Percentiles rank a stretch among this genome's conserved stretches.
Conservation (phyloP, 2,797 vertebrate species). For the Sebastes minor region DNA sequence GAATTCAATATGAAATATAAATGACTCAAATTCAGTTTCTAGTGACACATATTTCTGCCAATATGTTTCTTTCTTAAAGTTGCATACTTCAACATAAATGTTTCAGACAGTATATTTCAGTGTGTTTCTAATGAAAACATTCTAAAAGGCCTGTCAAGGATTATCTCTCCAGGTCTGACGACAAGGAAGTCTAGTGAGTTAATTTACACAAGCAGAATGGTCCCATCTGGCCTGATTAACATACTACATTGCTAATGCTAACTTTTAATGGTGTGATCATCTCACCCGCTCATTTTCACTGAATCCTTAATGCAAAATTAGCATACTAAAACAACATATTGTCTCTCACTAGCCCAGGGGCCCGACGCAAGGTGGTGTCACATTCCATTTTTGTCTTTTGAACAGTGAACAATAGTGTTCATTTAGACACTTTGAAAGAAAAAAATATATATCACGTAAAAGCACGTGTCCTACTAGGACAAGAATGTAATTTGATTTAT, state of each 20-base stretch:
- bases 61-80: not conserved
- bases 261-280: constrained; percentile 81
- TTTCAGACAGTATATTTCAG: not conserved
- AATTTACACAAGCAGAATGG: constrained; percentile 71
- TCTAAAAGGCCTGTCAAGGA: constrained; percentile 42
- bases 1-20: not conserved
- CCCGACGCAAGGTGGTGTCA: constrained; percentile 61
- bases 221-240: constrained; percentile 79
- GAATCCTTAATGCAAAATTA: constrained; percentile 76
- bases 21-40: not conserved
- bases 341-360: constrained; percentile 67
- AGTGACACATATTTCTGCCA: not conserved
- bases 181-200: constrained; percentile 51
- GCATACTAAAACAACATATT: constrained; percentile 80
- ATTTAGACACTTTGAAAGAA: constrained; percentile 1
- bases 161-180: constrained; percentile 47
- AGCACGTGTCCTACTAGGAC: constrained; percentile 20
- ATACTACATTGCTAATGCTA: constrained; percentile 75
- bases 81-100: not conserved
- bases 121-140: constrained; percentile 19
- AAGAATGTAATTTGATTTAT: constrained; percentile 32
- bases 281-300: constrained; percentile 73
- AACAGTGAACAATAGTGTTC: constrained; percentile 35
- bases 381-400: constrained; percentile 60
- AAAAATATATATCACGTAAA: not conserved